A percentile compares a stretch with the other conserved stretches of the same genome.
These are phyloP conservation scores for Hippocampus zosterae DNA, from an alignment of 2,113 vertebrate species.

Conservation along the genomic window DNA sequence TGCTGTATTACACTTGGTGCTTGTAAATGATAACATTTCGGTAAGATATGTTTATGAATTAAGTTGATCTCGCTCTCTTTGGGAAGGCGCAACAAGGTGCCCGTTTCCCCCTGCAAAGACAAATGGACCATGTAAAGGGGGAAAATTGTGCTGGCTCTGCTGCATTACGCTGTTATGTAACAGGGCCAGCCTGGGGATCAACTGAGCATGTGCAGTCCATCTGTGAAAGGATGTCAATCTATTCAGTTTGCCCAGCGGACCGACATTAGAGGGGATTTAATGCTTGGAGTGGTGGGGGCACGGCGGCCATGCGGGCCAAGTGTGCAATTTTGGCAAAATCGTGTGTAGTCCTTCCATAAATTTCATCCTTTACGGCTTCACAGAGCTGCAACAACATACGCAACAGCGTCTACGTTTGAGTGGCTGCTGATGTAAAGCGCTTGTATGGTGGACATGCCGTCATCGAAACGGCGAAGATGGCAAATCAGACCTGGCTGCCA, in stretches of 20 bases:
- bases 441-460: slow-evolving; percentile 22
- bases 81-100: neutral
- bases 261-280: slow-evolving; percentile 42
- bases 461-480: slow-evolving; percentile 18
- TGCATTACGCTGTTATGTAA: slow-evolving; percentile 52
- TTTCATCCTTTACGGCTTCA: neutral
- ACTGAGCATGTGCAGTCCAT: slow-evolving; percentile 56
- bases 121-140: slow-evolving; percentile 12
- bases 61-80: neutral
- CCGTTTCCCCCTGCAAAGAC: neutral
- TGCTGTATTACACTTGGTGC: neutral
- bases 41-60: neutral
- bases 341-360: neutral
- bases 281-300: slow-evolving; percentile 41
- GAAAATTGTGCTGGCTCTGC: slow-evolving; percentile 11
- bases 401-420: neutral
- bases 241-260: slow-evolving; percentile 37
- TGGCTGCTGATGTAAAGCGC: slow-evolving; percentile 38
- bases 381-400: slow-evolving; percentile 16
- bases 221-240: slow-evolving; percentile 24
- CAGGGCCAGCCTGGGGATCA: slow-evolving; percentile 9
- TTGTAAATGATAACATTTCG: neutral
- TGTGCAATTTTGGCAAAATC: slow-evolving; percentile 39
- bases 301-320: slow-evolving; percentile 7
- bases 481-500: slow-evolving; percentile 26